A percentile compares a stretch with the other conserved stretches of the same genome.
phyloP scores from a whole-genome alignment of 92 coral and sea anemone genomes.

The Epizoanthus fatuus region DNA sequence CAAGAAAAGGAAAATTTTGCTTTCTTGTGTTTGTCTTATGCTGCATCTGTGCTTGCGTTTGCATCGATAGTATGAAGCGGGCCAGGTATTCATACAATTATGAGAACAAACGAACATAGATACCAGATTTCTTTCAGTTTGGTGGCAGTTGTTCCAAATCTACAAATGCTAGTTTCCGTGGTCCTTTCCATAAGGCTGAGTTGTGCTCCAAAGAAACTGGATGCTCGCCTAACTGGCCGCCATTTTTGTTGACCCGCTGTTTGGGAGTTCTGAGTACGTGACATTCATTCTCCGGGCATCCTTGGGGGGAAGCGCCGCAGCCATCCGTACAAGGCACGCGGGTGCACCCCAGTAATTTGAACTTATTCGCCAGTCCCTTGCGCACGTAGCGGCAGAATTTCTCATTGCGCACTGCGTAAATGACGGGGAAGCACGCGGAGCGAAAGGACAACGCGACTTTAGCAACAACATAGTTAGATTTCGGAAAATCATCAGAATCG shows the following conservation, averaged over 20 bases:
- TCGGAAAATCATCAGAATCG: conserved; percentile 42
- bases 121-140: conserved; percentile 5
- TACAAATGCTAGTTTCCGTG: conserved; percentile 27
- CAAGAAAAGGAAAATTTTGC: too few relatives aligned
- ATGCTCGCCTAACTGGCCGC: neutral
- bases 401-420: conserved; percentile 79
- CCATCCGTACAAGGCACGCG: neutral
- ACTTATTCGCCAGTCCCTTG: conserved; percentile 42
- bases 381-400: conserved; percentile 67
- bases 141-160: conserved; percentile 21
- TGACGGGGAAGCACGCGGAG: conserved; percentile 80
- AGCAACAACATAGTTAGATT: conserved; percentile 51
- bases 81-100: too few relatives aligned
- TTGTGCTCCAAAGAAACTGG: neutral
- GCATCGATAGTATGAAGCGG: too few relatives aligned
- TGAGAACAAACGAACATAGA: neutral
- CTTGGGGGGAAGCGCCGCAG: neutral
- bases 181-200: conserved; percentile 2
- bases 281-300: conserved; percentile 7
- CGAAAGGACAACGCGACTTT: conserved; percentile 73
- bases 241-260: neutral
- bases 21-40: too few relatives aligned
- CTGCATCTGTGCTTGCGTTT: too few relatives aligned
- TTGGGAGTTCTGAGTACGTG: conserved; percentile 4
- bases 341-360: conserved; percentile 18